phyloP scores from a whole-genome alignment of 2,113 vertebrate genomes.

The Prolemur simus region DNA sequence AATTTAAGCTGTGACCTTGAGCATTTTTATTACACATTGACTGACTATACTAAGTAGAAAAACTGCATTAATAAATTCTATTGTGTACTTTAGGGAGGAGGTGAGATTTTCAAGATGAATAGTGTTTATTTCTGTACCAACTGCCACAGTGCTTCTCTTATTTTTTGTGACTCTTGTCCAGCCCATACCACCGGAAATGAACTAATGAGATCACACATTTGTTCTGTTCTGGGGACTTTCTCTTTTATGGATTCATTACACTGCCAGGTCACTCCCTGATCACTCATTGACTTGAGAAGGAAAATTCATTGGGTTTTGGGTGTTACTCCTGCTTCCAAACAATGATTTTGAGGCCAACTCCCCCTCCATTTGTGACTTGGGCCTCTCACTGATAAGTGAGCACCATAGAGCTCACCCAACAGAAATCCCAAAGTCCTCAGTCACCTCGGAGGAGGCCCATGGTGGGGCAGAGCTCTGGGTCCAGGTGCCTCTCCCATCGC shows the following conservation, averaged over 20 bases:
- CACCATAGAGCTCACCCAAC: neutral
- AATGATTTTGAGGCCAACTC: neutral
- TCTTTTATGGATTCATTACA: neutral
- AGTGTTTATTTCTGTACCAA: neutral
- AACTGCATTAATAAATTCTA: neutral
- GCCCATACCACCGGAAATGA: neutral
- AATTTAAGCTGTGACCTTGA: constrained; percentile 23
- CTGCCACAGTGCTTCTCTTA: neutral
- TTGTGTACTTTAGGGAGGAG: neutral
- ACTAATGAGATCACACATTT: neutral
- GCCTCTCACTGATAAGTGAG: neutral
- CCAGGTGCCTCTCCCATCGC: neutral
- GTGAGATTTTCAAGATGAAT: neutral
- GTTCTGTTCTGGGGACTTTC: neutral
- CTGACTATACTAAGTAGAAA: neutral
- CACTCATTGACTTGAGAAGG: neutral
- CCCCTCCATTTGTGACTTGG: neutral
- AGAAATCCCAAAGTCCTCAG: neutral
- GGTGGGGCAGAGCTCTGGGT: neutral
- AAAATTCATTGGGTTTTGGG: neutral
- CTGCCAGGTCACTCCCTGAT: neutral
- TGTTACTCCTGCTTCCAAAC: neutral
- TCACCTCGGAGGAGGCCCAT: neutral
- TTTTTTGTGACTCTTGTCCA: neutral
- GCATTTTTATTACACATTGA: neutral